A percentile compares a stretch with the other conserved stretches of the same genome.
Evolutionary conservation across 2,888 invertebrate species (phyloP).

Genomic region (Hanleya hanleyi): DNA sequence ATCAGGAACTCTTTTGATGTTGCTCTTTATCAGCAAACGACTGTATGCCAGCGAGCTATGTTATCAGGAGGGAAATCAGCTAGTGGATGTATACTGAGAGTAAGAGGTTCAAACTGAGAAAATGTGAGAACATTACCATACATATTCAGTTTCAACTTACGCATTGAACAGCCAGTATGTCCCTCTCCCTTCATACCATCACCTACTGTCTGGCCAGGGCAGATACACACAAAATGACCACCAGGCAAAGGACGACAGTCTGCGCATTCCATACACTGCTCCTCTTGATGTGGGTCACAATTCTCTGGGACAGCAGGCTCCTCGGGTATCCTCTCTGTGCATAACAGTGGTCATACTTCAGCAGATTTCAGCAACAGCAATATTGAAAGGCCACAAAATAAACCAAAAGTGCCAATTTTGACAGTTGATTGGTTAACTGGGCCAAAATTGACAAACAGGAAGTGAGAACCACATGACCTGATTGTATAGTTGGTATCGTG

Average conservation of each 20-base stretch:
- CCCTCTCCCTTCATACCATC: constrained; percentile 3
- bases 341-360: neutral
- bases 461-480: too few relatives aligned
- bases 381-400: neutral
- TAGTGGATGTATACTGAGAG: too few relatives aligned
- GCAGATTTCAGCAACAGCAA: neutral
- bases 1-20: too few relatives aligned
- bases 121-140: too few relatives aligned
- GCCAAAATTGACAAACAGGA: too few relatives aligned
- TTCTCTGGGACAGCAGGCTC: neutral
- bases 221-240: neutral
- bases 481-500: too few relatives aligned
- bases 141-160: neutral
- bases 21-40: too few relatives aligned
- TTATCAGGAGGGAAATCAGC: too few relatives aligned
- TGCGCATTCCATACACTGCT: neutral
- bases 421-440: too few relatives aligned
- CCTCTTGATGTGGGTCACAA: neutral
- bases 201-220: neutral
- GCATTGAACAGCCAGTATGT: neutral
- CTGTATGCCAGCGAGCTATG: too few relatives aligned
- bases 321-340: neutral
- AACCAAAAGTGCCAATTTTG: neutral
- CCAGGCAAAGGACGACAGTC: neutral
- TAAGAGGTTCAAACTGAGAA: too few relatives aligned